A percentile compares a stretch with the other conserved stretches of the same genome.
Evolutionary conservation across 2,113 vertebrate genomes (phyloP).

Genomic region (Rhineura floridana): DNA sequence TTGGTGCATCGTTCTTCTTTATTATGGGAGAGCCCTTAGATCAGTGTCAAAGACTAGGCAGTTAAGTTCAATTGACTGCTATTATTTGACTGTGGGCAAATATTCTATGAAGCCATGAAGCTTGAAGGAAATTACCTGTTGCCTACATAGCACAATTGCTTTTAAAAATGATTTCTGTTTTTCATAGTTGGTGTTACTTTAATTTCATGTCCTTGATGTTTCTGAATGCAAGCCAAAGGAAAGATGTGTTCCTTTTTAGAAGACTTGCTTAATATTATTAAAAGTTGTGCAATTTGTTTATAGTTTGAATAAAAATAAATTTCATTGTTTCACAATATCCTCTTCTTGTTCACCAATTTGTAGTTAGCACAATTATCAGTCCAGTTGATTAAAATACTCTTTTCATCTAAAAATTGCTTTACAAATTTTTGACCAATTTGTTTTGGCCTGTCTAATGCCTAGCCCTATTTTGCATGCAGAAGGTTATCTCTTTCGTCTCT

Average conservation of each 20-base stretch:
- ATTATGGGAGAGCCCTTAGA: neutral
- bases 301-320: too few species aligned
- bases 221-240: neutral
- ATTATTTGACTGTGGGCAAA: too few species aligned
- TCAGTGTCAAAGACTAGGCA: neutral
- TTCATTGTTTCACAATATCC: neutral
- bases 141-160: neutral
- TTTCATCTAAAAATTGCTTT: neutral
- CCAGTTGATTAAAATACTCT: neutral
- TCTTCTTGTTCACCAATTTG: neutral
- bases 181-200: neutral
- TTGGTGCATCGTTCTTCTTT: neutral
- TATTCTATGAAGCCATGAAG: too few species aligned
- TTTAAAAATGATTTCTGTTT: neutral
- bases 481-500: neutral
- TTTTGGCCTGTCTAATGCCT: neutral
- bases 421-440: neutral
- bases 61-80: neutral
- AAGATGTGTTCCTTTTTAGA: neutral
- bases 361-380: neutral
- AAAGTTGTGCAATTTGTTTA: too few species aligned
- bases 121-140: neutral
- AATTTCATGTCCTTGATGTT: neutral
- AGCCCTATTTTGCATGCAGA: neutral
- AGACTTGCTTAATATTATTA: too few species aligned